Percentiles rank a stretch among this genome's conserved stretches.
Evolutionary conservation across 2,888 invertebrate species (phyloP).

Genomic region (Dynastes tityus): DNA sequence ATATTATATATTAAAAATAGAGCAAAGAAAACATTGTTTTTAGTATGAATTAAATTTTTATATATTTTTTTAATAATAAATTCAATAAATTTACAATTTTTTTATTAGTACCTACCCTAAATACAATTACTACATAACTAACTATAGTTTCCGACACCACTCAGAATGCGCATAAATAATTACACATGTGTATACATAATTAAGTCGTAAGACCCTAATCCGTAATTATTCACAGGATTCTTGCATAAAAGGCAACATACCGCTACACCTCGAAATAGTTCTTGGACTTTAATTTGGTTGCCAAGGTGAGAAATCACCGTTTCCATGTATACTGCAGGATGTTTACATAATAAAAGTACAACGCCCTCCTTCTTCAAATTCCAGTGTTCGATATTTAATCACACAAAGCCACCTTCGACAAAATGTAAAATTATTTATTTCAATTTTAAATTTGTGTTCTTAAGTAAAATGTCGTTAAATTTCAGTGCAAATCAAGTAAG

Average conservation of each 20-base stretch:
- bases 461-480: conserved; percentile 55
- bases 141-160: too few relatives aligned
- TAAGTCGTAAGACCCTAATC: too few relatives aligned
- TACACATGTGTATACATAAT: too few relatives aligned
- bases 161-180: too few relatives aligned
- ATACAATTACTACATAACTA: too few relatives aligned
- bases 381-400: conserved; percentile 12
- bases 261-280: not conserved
- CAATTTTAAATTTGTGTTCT: not conserved
- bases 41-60: too few relatives aligned
- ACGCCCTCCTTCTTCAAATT: conserved; percentile 37
- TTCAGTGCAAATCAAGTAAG: conserved; percentile 59
- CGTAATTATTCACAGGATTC: too few relatives aligned
- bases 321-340: conserved; percentile 28
- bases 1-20: too few relatives aligned
- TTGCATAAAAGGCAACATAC: not conserved
- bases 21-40: too few relatives aligned
- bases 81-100: too few relatives aligned
- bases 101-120: too few relatives aligned
- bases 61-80: too few relatives aligned
- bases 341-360: conserved; percentile 40
- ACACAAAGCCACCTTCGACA: not conserved
- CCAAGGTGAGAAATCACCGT: conserved; percentile 44
- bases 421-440: conserved; percentile 9
- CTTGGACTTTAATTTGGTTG: conserved; percentile 14